These are phyloP conservation scores for Tilapia sparmanii DNA, from an alignment of 2,113 vertebrate species.

Conservation along the genomic window DNA sequence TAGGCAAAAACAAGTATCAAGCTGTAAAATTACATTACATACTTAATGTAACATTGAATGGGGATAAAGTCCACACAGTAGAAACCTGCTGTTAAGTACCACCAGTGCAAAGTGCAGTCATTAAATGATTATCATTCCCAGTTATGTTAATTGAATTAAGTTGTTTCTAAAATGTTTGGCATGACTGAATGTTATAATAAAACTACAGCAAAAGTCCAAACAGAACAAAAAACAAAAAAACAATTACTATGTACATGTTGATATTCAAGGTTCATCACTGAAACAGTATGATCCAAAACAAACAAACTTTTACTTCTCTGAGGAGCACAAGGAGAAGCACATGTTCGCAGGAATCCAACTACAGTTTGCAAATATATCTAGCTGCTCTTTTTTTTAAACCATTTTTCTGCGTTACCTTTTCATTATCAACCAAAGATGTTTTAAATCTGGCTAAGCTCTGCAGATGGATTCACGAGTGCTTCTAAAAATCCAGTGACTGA, in stretches of 20 bases:
- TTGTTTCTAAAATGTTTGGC: slow-evolving; percentile 13
- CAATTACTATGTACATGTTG: slow-evolving; percentile 42
- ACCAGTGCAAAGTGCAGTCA: slow-evolving; percentile 52
- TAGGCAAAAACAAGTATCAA: slow-evolving; percentile 5
- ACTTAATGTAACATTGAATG: slow-evolving; percentile 3
- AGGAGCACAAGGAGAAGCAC: slow-evolving; percentile 34
- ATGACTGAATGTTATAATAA: slow-evolving; percentile 12
- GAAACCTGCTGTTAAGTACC: background rate
- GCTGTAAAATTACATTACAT: background rate
- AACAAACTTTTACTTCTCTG: slow-evolving; percentile 38
- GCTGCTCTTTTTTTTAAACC: background rate
- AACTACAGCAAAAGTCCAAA: slow-evolving; percentile 3
- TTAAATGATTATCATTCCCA: slow-evolving; percentile 7
- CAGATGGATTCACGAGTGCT: slow-evolving; percentile 45
- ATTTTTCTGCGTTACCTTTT: background rate
- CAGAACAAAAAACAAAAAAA: background rate
- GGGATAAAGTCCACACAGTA: slow-evolving; percentile 4
- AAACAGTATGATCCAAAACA: slow-evolving; percentile 24
- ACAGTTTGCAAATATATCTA: slow-evolving; percentile 12
- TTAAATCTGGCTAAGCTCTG: slow-evolving; percentile 53
- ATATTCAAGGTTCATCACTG: slow-evolving; percentile 29
- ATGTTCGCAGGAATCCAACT: slow-evolving; percentile 17
- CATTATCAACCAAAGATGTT: slow-evolving; percentile 16
- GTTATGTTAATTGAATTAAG: background rate
- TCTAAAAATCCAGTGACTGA: slow-evolving; percentile 57